Evolutionary conservation across 2,888 invertebrate species (phyloP).

Genomic region (Phoenoteleia sp.): DNA sequence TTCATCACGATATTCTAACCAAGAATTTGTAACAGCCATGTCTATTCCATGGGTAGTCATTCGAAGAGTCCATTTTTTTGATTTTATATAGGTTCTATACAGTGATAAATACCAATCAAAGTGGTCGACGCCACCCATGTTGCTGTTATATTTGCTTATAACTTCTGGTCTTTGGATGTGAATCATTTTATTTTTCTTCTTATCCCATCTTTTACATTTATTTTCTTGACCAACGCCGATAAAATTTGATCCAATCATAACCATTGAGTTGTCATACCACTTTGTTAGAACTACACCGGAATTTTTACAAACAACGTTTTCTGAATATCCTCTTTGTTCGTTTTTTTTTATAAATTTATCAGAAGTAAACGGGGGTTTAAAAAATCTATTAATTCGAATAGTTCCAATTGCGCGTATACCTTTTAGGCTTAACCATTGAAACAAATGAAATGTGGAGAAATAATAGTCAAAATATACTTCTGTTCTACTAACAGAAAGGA

Average conservation of each 20-base stretch:
- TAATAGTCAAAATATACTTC: constrained; percentile 66
- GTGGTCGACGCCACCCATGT: constrained; percentile 41
- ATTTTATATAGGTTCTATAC: constrained; percentile 22
- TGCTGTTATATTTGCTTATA: constrained; percentile 11
- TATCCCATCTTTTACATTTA: constrained; percentile 10
- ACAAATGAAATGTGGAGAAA: constrained; percentile 65
- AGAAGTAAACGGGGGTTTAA: constrained; percentile 33
- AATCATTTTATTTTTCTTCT: too few relatives aligned
- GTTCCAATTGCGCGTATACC: constrained; percentile 56
- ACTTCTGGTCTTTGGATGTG: constrained; percentile 20
- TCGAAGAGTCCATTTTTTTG: constrained; percentile 31
- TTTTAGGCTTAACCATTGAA: constrained; percentile 55
- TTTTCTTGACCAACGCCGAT: constrained; percentile 14
- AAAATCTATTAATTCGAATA: constrained; percentile 62
- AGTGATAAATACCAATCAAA: constrained; percentile 34
- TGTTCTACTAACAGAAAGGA: too few relatives aligned
- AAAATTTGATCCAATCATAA: constrained; percentile 15
- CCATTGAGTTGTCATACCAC: constrained; percentile 5
- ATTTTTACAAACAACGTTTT: constrained; percentile 17
- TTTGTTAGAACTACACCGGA: constrained; percentile 29
- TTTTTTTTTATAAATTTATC: constrained; percentile 27
- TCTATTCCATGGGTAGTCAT: constrained; percentile 22
- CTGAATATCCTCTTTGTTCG: constrained; percentile 6
- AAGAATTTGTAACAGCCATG: constrained; percentile 15
- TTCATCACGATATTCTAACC: constrained; percentile 12